Conservation (phyloP, 1,140 invertebrate species). For the Zaprionus nigranus region DNA sequence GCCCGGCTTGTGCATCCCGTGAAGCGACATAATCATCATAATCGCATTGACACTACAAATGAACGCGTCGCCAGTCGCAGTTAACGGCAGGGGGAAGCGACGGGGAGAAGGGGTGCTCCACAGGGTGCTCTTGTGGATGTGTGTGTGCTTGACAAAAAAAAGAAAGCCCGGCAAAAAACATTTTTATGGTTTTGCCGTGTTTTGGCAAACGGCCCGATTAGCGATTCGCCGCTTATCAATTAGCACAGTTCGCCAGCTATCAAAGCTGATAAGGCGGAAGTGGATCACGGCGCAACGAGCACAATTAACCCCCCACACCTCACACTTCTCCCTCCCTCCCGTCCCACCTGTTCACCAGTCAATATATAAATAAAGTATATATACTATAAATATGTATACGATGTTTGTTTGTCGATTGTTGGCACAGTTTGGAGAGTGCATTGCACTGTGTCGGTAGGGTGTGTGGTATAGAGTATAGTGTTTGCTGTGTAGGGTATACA, state of each 20-base stretch:
- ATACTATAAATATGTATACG: too few species aligned
- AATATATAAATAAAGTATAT: too few species aligned
- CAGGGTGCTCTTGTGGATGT: neutral
- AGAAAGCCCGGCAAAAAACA: constrained; percentile 19
- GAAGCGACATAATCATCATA: constrained; percentile 72
- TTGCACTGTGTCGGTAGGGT: too few species aligned
- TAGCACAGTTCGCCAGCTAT: constrained; percentile 68
- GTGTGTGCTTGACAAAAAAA: neutral
- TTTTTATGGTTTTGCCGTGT: constrained; percentile 41
- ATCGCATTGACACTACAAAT: constrained; percentile 72
- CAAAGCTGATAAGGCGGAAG: constrained; percentile 61
- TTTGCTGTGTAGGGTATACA: too few species aligned
- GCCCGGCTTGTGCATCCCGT: constrained; percentile 35
- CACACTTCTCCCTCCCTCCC: too few species aligned
- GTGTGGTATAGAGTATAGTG: too few species aligned
- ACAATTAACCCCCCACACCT: neutral
- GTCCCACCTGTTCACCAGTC: too few species aligned
- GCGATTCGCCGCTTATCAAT: constrained; percentile 66
- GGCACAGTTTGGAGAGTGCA: too few species aligned
- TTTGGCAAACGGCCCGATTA: constrained; percentile 53
- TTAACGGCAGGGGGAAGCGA: neutral
- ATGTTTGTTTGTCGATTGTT: too few species aligned
- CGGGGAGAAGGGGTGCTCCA: neutral
- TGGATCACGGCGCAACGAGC: constrained; percentile 13
- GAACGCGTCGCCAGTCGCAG: constrained; percentile 41